Evolutionary conservation across 2,888 invertebrate species (phyloP), one percentile per base, ranked within the genome.

Genomic region (Diaphora mendica): DNA sequence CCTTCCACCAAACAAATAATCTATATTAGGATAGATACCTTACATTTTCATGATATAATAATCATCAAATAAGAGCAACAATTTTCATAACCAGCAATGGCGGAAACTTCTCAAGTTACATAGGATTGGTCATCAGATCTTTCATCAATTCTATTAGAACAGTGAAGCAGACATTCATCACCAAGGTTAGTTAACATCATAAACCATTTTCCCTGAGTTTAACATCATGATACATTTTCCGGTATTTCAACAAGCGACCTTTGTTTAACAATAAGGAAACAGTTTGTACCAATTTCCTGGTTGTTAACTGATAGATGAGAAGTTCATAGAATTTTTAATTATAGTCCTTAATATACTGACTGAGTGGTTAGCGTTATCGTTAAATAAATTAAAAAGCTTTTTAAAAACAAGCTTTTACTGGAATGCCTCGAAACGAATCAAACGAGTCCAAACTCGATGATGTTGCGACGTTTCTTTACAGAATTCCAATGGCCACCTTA

Each of bases 161-260:
- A 59, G 11, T 51, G 11, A 55, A 35, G n/a, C 35, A n/a, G 39
- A 35, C 9, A 39, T n/a, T 68, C 70, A 65, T 23, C n/a, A 11
- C 39, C 68, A 69, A 69, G 55, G 55, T 15, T 69, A 17, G 59
- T 59, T 35, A 48, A 20, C 33, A 67, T 30, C n/a, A 55, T 44
- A 66, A 79, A 64, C n/a, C 55, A 71, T 75, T 68, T 65, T 73
- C 42, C 39, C 30, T 23, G n/a, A 72, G 62, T 70, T 70, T 70
- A 9, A 39, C 77, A 64, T 71, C 72, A 77, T 23, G 26, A 13
- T 13, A 39, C 7, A 55, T 66, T 64, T 77, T 76, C 84, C 79
- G 70, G 82, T 76, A 74, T 83, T 77, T 74, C 72, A 75, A 74
- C 73, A 59, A 23, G 30, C 20, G 62, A 35, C 70, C 70, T 70